Percentiles rank a stretch among this genome's conserved stretches.
phyloP scores from a whole-genome alignment of 1,140 invertebrate genomes.

The Drosophila ananassae region DNA sequence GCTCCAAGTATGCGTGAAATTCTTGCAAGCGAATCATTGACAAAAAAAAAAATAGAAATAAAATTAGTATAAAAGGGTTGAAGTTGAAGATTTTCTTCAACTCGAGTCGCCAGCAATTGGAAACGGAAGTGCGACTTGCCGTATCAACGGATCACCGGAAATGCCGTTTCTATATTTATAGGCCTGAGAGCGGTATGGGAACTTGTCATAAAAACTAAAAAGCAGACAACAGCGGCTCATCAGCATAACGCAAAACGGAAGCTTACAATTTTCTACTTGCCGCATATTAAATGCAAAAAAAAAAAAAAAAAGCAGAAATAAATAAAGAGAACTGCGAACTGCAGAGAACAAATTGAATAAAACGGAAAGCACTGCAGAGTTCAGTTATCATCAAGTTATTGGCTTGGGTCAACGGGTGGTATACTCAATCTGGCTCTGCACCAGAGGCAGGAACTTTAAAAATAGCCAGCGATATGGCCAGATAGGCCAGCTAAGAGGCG shows the following conservation, averaged over 20 bases:
- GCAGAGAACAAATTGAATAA: constrained; percentile 29
- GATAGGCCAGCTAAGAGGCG: background rate
- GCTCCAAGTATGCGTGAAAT: constrained; percentile 70
- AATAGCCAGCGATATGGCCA: constrained; percentile 35
- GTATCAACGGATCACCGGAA: constrained; percentile 57
- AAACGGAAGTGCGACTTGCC: constrained; percentile 65
- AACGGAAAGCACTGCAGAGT: constrained; percentile 13
- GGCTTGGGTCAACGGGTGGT: constrained; percentile 54
- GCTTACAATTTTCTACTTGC: constrained; percentile 77
- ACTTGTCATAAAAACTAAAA: constrained; percentile 58
- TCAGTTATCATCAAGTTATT: constrained; percentile 30
- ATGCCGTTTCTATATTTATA: constrained; percentile 70
- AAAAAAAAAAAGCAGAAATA: too few relatives aligned
- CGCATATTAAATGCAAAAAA: constrained; percentile 61
- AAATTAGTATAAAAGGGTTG: background rate
- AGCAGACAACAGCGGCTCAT: constrained; percentile 26
- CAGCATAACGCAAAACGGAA: constrained; percentile 74
- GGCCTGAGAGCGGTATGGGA: constrained; percentile 51
- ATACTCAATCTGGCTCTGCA: constrained; percentile 38
- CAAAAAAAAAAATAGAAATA: constrained; percentile 34
- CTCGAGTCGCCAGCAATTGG: constrained; percentile 49
- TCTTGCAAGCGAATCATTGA: constrained; percentile 67
- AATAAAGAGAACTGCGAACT: constrained; percentile 15
- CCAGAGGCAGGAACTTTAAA: constrained; percentile 28
- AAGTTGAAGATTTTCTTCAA: constrained; percentile 5